phyloP scores from a whole-genome alignment of 2,113 vertebrate genomes.

The Oreochromis spilurus region DNA sequence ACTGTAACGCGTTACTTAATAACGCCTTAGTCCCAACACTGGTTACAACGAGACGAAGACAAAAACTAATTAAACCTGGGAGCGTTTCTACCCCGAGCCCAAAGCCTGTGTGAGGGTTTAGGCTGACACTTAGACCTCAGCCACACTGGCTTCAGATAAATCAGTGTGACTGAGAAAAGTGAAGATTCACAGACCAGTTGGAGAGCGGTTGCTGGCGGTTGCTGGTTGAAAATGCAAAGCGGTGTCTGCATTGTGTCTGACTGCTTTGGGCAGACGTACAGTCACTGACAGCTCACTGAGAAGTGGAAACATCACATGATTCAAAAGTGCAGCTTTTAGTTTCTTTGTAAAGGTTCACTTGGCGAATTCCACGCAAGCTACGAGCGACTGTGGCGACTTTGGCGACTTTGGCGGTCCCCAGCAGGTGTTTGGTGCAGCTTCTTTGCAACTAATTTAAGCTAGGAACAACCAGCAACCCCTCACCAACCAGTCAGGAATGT shows the following conservation, averaged over 20 bases:
- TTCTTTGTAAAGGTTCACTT: background rate
- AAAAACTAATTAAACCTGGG: background rate
- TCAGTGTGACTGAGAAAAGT: background rate
- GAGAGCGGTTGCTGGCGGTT: background rate
- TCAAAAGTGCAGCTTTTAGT: background rate
- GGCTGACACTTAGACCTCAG: background rate
- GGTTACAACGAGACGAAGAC: background rate
- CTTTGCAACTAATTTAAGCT: background rate
- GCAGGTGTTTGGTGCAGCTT: background rate
- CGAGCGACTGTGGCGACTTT: background rate
- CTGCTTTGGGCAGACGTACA: background rate
- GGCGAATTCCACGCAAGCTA: background rate
- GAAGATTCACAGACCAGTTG: accelerated
- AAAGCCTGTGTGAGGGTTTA: background rate
- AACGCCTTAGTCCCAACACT: too few species aligned
- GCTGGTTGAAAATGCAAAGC: background rate
- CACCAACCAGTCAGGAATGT: background rate
- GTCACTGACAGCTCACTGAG: background rate
- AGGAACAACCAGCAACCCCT: background rate
- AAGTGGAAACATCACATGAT: background rate
- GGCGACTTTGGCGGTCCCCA: background rate
- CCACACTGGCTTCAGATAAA: background rate
- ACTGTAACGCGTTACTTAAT: too few species aligned
- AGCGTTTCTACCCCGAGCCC: background rate
- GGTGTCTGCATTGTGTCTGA: background rate